Evolutionary conservation across 2,888 invertebrate genomes (phyloP), one percentile per base, ranked within the genome.

Genomic region (Octonoba sinensis): DNA sequence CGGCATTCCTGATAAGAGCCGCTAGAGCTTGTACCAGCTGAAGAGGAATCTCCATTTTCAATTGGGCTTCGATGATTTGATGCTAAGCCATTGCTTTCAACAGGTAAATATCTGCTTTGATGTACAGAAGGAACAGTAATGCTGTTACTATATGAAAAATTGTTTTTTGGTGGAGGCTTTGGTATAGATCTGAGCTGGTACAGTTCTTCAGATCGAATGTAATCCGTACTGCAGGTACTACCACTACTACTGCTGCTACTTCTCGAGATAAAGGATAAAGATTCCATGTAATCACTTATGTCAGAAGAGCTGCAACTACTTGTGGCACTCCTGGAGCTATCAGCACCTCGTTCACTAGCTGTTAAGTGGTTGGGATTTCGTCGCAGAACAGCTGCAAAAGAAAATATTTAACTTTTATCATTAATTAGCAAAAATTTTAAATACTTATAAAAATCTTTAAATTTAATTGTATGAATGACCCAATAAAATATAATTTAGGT

Each of bases 241-340:
- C 78, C 76, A 18, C 77, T 83, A 54, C 85, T 83, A 74, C 94
- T 93, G 16, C 77, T 83, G 24, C 84, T 82, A 74, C 94, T 93
- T 86, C 94, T 93, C 72, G 94, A 94, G 22, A 94, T 93, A 87
- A 94, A 87, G 0, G 94, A 94, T 15, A 95, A 88, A 0, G 94
- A 94, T 87, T 95, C 95, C 85, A 95, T 94, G 87, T 95, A 95
- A 89, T 95, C 95, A 0, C 94, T 94, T 94, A 95, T 94, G 87
- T 95, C 95, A 0, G 94, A 95, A 2, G 94, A 94, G 3, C 94
- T 94, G 87, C 94, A 94, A 85, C 94, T 94, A 0, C 94, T 94
- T 22, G 79, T 79, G 56, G 73, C 75, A 57, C 77, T 78, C n/a
- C 71, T 57, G 46, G 49, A 70, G 24, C 67, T 67, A 12, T 77